Evolutionary conservation across 2,113 vertebrate species (phyloP).

Genomic region (Onychorhynchus coronatus): DNA sequence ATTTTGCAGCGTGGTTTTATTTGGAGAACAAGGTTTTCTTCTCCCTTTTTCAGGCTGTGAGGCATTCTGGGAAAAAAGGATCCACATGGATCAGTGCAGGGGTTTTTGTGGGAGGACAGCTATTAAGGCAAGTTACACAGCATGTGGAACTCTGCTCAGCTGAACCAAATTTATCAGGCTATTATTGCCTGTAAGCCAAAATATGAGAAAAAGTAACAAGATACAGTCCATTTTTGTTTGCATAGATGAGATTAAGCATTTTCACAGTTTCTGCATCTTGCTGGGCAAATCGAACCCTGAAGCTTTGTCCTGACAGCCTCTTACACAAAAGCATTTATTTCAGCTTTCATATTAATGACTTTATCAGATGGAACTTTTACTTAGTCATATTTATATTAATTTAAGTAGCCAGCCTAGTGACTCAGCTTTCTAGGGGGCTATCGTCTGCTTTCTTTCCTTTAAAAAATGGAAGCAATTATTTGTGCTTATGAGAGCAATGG

Average conservation of each 20-base stretch:
- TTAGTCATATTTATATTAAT: constrained; percentile 68
- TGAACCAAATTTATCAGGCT: constrained; percentile 30
- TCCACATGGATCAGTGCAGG: background rate
- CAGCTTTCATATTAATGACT: constrained; percentile 32
- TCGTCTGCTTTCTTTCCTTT: constrained; percentile 58
- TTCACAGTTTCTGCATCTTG: constrained; percentile 26
- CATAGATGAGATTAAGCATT: constrained; percentile 24
- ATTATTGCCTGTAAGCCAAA: constrained; percentile 32
- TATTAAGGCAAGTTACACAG: background rate
- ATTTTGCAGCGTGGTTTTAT: background rate
- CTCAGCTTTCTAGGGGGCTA: constrained; percentile 58
- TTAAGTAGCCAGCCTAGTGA: constrained; percentile 61
- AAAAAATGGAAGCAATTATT: constrained; percentile 75
- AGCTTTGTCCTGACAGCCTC: constrained; percentile 36
- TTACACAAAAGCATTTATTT: constrained; percentile 55
- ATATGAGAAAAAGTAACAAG: constrained; percentile 16
- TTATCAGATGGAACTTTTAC: constrained; percentile 65
- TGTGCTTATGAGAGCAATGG: constrained; percentile 61
- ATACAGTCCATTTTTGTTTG: constrained; percentile 44
- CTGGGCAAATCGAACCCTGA: constrained; percentile 20
- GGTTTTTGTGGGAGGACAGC: background rate
- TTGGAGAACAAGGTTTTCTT: background rate
- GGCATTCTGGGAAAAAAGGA: background rate
- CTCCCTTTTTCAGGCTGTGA: background rate
- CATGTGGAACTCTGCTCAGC: background rate